phyloP scores from a whole-genome alignment of 2,888 invertebrate species.

The Falcaria lacertinaria region DNA sequence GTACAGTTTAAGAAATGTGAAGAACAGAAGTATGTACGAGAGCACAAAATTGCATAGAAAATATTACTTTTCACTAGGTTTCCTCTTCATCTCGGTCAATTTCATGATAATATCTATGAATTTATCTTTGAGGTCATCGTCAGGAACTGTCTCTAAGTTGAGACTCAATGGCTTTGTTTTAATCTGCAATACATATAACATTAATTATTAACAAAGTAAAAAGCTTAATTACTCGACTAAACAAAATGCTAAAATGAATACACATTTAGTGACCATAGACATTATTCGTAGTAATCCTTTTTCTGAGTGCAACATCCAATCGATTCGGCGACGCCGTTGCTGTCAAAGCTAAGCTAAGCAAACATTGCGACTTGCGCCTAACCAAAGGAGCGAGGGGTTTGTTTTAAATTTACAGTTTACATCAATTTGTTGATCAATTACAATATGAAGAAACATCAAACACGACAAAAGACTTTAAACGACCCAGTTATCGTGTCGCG shows the following conservation, averaged over 20 bases:
- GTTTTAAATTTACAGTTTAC: slow-evolving; percentile 12
- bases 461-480: slow-evolving; percentile 66
- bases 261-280: slow-evolving; percentile 15
- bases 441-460: slow-evolving; percentile 74
- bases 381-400: slow-evolving; percentile 29
- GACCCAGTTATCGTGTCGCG: slow-evolving; percentile 81
- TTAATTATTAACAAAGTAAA: no score
- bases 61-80: slow-evolving; percentile 43
- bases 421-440: slow-evolving; percentile 5
- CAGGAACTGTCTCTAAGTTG: slow-evolving; percentile 48
- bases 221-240: no score
- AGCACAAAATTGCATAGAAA: background rate
- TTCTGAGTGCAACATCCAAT: slow-evolving; percentile 48
- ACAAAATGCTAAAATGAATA: slow-evolving; percentile 1
- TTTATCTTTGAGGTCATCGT: slow-evolving; percentile 46
- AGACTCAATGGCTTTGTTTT: slow-evolving; percentile 36
- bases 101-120: slow-evolving; percentile 51
- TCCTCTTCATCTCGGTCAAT: slow-evolving; percentile 45
- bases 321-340: slow-evolving; percentile 55
- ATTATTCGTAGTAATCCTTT: slow-evolving; percentile 10
- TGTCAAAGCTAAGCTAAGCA: slow-evolving; percentile 50
- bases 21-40: background rate
- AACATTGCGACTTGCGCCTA: slow-evolving; percentile 44
- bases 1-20: background rate
- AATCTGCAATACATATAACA: slow-evolving; percentile 30